These are phyloP conservation scores for Trichogramma pretiosum DNA, from an alignment of 1,140 invertebrate genomes.

Conservation along the genomic window DNA sequence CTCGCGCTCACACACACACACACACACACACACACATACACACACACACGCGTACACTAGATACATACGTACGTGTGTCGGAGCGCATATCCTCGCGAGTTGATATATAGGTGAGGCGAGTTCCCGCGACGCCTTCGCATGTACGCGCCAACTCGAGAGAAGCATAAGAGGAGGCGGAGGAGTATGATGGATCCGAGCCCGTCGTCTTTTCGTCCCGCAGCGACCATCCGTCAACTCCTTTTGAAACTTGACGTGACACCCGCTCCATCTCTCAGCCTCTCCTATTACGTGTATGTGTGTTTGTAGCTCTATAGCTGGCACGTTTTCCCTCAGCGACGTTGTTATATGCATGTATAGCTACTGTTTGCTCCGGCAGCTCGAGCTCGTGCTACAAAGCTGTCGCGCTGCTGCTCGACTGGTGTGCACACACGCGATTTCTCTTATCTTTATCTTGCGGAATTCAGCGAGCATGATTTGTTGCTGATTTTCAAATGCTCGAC, in stretches of 20 bases:
- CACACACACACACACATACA: not conserved
- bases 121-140: not conserved
- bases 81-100: no score
- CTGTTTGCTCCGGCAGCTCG: not conserved
- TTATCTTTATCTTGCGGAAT: slow-evolving; percentile 6
- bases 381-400: not conserved
- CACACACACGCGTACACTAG: not conserved
- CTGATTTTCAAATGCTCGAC: slow-evolving; percentile 1
- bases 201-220: slow-evolving; percentile 39
- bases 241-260: slow-evolving; percentile 34
- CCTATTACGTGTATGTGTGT: no score
- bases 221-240: slow-evolving; percentile 42
- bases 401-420: not conserved
- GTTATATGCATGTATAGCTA: no score
- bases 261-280: slow-evolving; percentile 9
- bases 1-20: not conserved
- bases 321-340: not conserved
- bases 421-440: slow-evolving; percentile 11
- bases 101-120: not conserved
- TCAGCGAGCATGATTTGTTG: slow-evolving; percentile 11
- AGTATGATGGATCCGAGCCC: slow-evolving; percentile 38
- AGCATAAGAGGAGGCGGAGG: slow-evolving; percentile 21
- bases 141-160: not conserved
- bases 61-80: slow-evolving; percentile 6
- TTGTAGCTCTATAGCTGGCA: not conserved